Base-by-base conservation (phyloP, 2,113 vertebrate species). In the Periophthalmus modestus region DNA sequence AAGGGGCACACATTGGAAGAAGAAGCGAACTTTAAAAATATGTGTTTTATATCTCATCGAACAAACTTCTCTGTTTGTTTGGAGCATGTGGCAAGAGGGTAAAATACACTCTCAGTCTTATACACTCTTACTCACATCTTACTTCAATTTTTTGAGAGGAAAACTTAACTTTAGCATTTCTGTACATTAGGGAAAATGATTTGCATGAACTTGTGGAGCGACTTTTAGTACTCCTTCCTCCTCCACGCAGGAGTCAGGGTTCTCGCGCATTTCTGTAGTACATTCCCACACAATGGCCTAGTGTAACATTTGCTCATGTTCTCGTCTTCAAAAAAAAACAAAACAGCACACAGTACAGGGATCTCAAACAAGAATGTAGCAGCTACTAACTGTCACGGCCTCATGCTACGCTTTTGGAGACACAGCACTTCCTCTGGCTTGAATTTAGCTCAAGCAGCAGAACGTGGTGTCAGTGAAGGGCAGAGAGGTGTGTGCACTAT, bases 11-110 rank as follows among this genome's bases (percentile, higher is more conserved):
- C 58, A 71, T 68, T 48, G 66, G 61, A 72, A 58, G 62, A 78
- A 87, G 78, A 83, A 70, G 74, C 62, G 78, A 77, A 52, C 82
- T 83, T 66, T 77, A 69, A 74, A 43, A 82, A 79, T 70, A 77
- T 63, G 47, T 21, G 47, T 71, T 70, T 24, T 58, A 36, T n/a
- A 57, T 39, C 52, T 55, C 52, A 55, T n/a, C 52, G 10, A n/a
- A 21, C 52, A n/a, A 55, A 55, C 52, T 55, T 55, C 52, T n/a
- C 52, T n/a, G 52, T 55, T 55, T 55, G 9, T 55, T 55, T 55
- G 2, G 52, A 55, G 19, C 52, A 55, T 55, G 52, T 55, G 52
- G 52, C 52, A 21, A 55, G 52, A 55, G 19, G 19, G 19, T 55
- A n/a, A 55, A 55, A 21, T 2, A 21, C n/a, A 55, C 52, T 55